Evolutionary conservation across 2,797 vertebrate species (phyloP), one percentile per base, ranked within the genome.

Genomic region (Acipenser ruthenus): DNA sequence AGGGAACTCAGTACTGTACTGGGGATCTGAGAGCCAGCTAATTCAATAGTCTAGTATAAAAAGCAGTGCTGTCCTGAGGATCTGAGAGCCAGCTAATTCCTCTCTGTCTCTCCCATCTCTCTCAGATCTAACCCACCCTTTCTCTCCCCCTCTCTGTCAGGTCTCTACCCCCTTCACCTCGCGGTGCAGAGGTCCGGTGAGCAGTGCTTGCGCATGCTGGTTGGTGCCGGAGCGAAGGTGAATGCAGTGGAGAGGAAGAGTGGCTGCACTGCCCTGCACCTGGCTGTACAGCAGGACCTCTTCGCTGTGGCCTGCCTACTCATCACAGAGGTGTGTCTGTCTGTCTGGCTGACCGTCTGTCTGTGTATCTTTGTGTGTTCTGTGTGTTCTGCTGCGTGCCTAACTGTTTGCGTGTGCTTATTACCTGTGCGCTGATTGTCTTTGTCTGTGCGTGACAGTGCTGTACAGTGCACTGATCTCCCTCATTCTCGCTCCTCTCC

Each of bases 261-360:
- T 0, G 97, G 96, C 12, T 87, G 89, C 71, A 93, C 94, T 0
- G 84, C 94, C 0, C 82, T 99, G 53, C 96, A 99, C 78, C 84
- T 95, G 68, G 94, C 97, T 0, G 90, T 98, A 58, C 91, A 89
- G 73, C 91, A 93, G 72, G 91, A 95, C 78, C 93, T 95, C 70
- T 86, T 98, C 69, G 95, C 92, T 69, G 82, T 97, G 82, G 93
- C 92, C 66, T 94, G 93, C 13, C 87, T 84, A 10, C 89, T 99
- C 23, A 90, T 96, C 76, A 95, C 93, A 9, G 94, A 96, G 90
- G 96, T 97, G 70, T 37, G 37, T 37, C 6, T 37, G 23, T 52
- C 2, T 9, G 47, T 5, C 13, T n/a, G 8, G 8, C 8, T 55
- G 51, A 55, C 12, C 18, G 7, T 7, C 8, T 50, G 8, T 18